phyloP scores from a whole-genome alignment of 2,888 invertebrate species.

The Drosophila antonietae region DNA sequence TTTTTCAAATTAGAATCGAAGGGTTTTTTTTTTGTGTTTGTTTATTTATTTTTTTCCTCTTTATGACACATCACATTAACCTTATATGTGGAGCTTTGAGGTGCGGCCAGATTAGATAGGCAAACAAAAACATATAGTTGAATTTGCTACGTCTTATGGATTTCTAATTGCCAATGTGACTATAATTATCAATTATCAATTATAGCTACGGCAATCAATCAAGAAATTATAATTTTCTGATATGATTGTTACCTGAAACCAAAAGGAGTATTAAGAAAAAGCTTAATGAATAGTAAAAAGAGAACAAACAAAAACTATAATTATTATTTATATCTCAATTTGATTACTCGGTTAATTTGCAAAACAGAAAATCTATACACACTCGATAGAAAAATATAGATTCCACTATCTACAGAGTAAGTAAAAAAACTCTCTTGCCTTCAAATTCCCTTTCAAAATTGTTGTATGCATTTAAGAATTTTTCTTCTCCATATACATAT shows the following conservation, averaged over 20 bases:
- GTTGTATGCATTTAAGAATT: background rate
- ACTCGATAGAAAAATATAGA: too few relatives aligned
- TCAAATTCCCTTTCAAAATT: background rate
- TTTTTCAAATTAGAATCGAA: constrained; percentile 14
- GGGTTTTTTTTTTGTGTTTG: constrained; percentile 2
- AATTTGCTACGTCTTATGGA: constrained; percentile 11
- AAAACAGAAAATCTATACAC: too few relatives aligned
- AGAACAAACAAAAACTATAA: background rate
- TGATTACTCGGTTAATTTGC: too few relatives aligned
- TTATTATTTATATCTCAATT: background rate
- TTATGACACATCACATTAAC: constrained; percentile 24
- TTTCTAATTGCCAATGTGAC: constrained; percentile 29
- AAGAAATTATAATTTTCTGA: background rate
- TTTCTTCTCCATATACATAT: too few relatives aligned
- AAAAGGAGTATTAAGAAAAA: too few relatives aligned
- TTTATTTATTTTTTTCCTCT: constrained; percentile 7
- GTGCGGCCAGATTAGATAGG: constrained; percentile 26
- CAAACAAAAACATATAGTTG: constrained; percentile 33
- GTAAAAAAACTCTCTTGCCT: too few relatives aligned
- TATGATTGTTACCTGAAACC: background rate
- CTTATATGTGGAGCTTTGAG: constrained; percentile 15
- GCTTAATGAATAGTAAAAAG: background rate
- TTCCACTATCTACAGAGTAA: too few relatives aligned
- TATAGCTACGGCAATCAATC: constrained; percentile 6
- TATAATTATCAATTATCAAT: constrained; percentile 16